phyloP scores from a whole-genome alignment of 2,888 invertebrate species.

The Catocala sponsa region DNA sequence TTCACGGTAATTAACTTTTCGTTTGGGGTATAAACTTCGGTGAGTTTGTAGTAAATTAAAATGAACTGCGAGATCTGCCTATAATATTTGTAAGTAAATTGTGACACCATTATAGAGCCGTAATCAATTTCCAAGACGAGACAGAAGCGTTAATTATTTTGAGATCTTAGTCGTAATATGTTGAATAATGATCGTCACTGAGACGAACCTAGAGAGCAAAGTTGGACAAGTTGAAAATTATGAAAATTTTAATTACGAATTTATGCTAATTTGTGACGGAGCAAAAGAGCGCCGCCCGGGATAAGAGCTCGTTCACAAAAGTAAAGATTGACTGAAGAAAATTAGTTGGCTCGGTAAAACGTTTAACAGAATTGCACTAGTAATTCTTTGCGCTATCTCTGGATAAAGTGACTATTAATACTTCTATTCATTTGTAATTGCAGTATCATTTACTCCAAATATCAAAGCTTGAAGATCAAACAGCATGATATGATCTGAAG shows the following conservation, averaged over 20 bases:
- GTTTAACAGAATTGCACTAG: conserved; percentile 35
- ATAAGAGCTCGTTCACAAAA: conserved; percentile 58
- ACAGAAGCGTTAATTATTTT: conserved; percentile 34
- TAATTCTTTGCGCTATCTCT: conserved; percentile 3
- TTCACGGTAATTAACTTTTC: too few species aligned
- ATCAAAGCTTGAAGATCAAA: too few species aligned
- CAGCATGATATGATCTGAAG: too few species aligned
- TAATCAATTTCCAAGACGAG: too few species aligned
- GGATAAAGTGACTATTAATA: too few species aligned
- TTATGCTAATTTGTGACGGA: conserved; percentile 66
- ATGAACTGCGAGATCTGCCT: background rate
- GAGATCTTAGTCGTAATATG: conserved; percentile 38
- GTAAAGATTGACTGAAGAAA: conserved; percentile 60
- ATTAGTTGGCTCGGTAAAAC: conserved; percentile 48
- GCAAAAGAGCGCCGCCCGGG: conserved; percentile 36
- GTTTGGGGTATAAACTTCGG: too few species aligned
- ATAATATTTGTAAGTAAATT: conserved; percentile 3
- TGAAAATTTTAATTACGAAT: conserved; percentile 67
- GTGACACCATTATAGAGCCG: too few species aligned
- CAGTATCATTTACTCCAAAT: too few species aligned
- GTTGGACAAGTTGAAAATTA: conserved; percentile 53
- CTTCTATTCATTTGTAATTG: too few species aligned
- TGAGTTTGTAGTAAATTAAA: too few species aligned
- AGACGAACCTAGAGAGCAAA: conserved; percentile 34
- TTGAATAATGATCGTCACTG: conserved; percentile 42